Base-by-base conservation (phyloP, 2,797 vertebrate species). In the Florisuga fusca region DNA sequence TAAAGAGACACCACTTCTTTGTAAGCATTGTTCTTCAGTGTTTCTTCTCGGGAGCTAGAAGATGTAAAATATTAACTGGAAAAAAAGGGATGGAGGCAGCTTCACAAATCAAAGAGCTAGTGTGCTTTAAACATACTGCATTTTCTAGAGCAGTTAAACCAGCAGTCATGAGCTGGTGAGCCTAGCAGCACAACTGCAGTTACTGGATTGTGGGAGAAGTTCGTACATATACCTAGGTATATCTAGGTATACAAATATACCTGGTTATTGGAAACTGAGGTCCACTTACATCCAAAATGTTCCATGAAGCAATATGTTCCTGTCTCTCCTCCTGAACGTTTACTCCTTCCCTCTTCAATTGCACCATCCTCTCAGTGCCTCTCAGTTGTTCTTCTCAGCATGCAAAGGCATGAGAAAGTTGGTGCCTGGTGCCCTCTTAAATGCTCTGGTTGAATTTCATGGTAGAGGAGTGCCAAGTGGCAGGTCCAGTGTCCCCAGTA, bases 401-500 rank as follows among this genome's bases (percentile, higher is more conserved):
- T 0, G 1, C 25, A 12, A 31, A 38, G 25, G 14, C 1, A 13
- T 0, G 1, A 46, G 46, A 11, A 23, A 22, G 26, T 9, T 25
- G 21, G 12, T 71, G 15, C 34, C 43, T 67, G 0, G 0, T 34
- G 61, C 36, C 69, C 23, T 12, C n/a, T 33, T 26, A 29, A 48
- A 17, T 16, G 43, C 34, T 62, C 15, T n/a, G 20, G 25, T 58
- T 19, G 36, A 59, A 21, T 50, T 61, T 33, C 0, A 4, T 11
- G 29, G 38, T 41, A 41, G 38, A 14, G 13, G 38, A 41, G 38
- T 41, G 38, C 46, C 1, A 8, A 27, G 58, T 20, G 55, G 36
- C 41, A 21, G 27, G 91, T 61, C 31, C 58, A 68, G 25, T 5
- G 25, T 48, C 3, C 12, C 7, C 14, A 25, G 57, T 1, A 15